phyloP scores from a whole-genome alignment of 1,140 invertebrate species.

The Callitettix versicolor region DNA sequence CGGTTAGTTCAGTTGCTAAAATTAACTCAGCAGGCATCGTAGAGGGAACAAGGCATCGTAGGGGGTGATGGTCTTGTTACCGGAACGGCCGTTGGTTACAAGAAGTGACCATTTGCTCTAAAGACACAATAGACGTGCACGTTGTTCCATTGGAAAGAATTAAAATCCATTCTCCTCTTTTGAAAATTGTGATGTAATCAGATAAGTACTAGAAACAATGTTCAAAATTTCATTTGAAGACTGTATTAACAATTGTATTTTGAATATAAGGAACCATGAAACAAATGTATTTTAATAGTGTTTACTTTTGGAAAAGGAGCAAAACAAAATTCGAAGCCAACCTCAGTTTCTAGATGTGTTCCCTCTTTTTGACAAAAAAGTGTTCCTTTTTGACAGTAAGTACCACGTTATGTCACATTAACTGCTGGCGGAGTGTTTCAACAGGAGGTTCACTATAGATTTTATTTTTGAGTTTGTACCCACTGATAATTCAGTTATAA shows the following conservation, averaged over 20 bases:
- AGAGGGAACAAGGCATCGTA: constrained; percentile 46
- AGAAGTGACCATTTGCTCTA: constrained; percentile 52
- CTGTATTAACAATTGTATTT: no score
- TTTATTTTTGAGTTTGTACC: constrained; percentile 52
- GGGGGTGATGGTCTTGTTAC: constrained; percentile 50
- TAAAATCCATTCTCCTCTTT: constrained; percentile 56
- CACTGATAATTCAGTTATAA: constrained; percentile 28
- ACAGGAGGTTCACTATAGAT: constrained; percentile 63
- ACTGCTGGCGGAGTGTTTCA: constrained; percentile 62
- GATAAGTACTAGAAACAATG: no score
- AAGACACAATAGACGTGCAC: constrained; percentile 49
- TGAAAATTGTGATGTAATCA: no score
- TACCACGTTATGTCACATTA: no score
- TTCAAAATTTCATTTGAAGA: no score
- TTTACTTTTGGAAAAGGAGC: no score
- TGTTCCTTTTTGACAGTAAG: no score
- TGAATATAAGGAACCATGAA: no score
- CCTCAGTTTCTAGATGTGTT: no score
- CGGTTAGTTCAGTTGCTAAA: constrained; percentile 28
- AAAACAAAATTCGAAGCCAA: no score
- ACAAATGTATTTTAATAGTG: no score
- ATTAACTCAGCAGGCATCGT: constrained; percentile 48
- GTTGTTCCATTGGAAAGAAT: constrained; percentile 60
- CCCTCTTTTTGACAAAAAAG: no score
- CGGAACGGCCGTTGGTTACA: constrained; percentile 55